Evolutionary conservation across 2,797 vertebrate genomes (phyloP), one percentile per base, ranked within the genome.

Genomic region (Poeciliopsis infans): DNA sequence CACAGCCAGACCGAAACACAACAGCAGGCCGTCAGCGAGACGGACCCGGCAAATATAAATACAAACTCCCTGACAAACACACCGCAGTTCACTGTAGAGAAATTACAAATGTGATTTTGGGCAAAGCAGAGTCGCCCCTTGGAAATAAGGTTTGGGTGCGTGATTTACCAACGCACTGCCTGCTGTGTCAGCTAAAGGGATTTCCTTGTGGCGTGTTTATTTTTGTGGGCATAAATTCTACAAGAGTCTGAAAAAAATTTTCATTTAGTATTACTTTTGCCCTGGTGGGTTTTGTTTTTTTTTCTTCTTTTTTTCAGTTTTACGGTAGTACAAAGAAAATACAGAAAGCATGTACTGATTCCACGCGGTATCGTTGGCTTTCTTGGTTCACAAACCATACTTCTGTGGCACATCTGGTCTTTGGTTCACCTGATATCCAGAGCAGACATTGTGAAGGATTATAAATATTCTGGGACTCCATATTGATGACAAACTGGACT

Each of bases 1-100:
- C 78, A 61, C 36, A 71, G 28, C 59, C 49, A 66, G 11, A 79
- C 64, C 43, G 45, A 75, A 84, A 47, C 64, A 66, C 70, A 72
- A 70, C 12, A 70, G 61, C 51, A 79, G 76, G 73, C 79, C 80
- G 76, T n/a, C 31, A 55, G 76, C 36, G 66, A 80, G 43, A 69
- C 46, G 66, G 49, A 45, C 46, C 41, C 25, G 47, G 74, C 8
- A 33, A 79, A 79, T 31, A 76, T 39, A 84, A 82, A 78, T 51
- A 72, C 75, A 55, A 79, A 81, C 39, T 72, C 61, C 20, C 16
- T 47, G 72, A 80, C 75, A 74, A 74, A 78, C 72, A 76, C 11
- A n/a, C 28, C 78, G 75, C 72, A 59, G n/a, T 66, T 23, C 51
- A 64, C 51, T 53, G 28, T 43, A 53, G 11, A 33, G 75, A 11